Evolutionary conservation across 2,888 invertebrate genomes (phyloP).

Genomic region (Campoplex capitator): DNA sequence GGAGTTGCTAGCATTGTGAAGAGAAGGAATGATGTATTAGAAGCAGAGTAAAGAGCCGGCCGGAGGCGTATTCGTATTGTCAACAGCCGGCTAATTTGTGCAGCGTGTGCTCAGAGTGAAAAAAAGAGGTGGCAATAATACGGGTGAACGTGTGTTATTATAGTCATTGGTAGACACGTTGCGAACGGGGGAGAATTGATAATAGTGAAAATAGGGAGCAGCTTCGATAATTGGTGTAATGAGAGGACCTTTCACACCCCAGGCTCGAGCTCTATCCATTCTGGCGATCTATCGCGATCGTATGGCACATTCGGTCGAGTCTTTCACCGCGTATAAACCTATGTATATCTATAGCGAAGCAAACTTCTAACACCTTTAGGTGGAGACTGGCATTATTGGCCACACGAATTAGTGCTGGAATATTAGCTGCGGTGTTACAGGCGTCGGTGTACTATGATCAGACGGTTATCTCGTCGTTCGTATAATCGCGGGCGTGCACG

Average conservation of each 20-base stretch:
- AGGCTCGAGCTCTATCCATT: constrained; percentile 74
- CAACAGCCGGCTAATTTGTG: constrained; percentile 68
- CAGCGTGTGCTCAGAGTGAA: constrained; percentile 47
- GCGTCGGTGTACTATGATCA: constrained; percentile 53
- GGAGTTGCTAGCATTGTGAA: neutral
- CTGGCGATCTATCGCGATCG: constrained; percentile 71
- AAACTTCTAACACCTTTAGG: constrained; percentile 4
- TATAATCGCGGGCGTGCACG: neutral
- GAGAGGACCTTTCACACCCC: constrained; percentile 80
- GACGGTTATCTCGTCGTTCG: constrained; percentile 44
- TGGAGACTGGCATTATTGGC: constrained; percentile 3
- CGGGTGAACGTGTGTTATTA: constrained; percentile 39
- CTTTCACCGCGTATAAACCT: neutral
- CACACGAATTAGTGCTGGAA: constrained; percentile 54
- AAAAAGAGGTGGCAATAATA: constrained; percentile 42
- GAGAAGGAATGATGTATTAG: constrained; percentile 46
- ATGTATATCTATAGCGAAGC: neutral
- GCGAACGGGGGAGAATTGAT: constrained; percentile 57
- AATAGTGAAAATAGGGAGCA: constrained; percentile 70
- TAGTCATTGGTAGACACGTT: constrained; percentile 21
- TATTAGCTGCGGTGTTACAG: constrained; percentile 53
- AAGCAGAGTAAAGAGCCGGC: constrained; percentile 1
- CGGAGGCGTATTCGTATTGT: constrained; percentile 62
- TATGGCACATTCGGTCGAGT: neutral
- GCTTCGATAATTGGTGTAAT: constrained; percentile 78